A percentile compares a stretch with the other conserved stretches of the same genome.
Evolutionary conservation across 2,888 invertebrate genomes (phyloP).

Genomic region (Teinopalpus imperialis): DNA sequence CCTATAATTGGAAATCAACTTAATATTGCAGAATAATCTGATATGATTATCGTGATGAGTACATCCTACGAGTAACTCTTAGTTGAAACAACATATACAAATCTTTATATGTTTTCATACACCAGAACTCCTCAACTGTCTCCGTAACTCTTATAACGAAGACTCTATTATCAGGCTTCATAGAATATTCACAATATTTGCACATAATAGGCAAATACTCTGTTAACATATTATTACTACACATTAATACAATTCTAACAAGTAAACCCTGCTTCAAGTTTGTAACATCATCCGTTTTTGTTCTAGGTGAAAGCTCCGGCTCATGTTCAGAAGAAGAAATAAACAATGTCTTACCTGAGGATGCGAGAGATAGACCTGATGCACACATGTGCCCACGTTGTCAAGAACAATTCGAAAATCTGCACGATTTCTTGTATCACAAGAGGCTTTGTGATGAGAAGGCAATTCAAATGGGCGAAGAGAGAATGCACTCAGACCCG

Average conservation of each 20-base stretch:
- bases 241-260: background rate
- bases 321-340: conserved; percentile 85
- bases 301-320: conserved; percentile 86
- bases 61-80: too few relatives aligned
- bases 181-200: too few relatives aligned
- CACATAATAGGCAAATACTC: too few relatives aligned
- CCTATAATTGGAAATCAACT: too few relatives aligned
- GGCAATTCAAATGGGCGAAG: conserved; percentile 84
- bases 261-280: conserved; percentile 14
- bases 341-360: conserved; percentile 66
- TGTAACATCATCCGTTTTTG: conserved; percentile 41
- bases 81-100: too few relatives aligned
- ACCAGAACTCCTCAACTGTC: too few relatives aligned
- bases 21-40: too few relatives aligned
- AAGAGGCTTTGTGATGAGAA: conserved; percentile 84
- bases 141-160: too few relatives aligned
- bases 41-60: too few relatives aligned
- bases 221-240: too few relatives aligned
- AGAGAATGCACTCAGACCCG: conserved; percentile 86
- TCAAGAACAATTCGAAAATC: conserved; percentile 84
- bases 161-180: too few relatives aligned
- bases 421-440: conserved; percentile 84
- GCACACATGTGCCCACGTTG: conserved; percentile 85
- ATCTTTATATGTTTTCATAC: too few relatives aligned
- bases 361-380: conserved; percentile 70